Evolutionary conservation across 2,113 vertebrate species (phyloP), one percentile per base, ranked within the genome.

Genomic region (Nibea coibor): DNA sequence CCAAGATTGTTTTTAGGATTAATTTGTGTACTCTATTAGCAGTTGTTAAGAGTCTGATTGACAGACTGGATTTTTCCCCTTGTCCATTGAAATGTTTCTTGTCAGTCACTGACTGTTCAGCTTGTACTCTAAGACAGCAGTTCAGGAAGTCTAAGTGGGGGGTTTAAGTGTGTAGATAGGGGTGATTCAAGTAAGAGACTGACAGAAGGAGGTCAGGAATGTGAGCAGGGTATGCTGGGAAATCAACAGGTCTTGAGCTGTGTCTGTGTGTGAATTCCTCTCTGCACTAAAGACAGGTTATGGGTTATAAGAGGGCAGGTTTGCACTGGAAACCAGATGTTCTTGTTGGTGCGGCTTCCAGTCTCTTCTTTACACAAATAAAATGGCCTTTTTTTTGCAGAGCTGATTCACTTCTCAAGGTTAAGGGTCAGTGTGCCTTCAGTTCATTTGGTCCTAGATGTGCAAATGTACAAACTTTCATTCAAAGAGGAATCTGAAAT

Each of bases 151-250:
- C 14, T 48, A 20, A 51, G 47, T 26, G 6, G 50, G 45, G 51
- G 78, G 8, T 48, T 73, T 57, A 35, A 75, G 75, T 63, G 68
- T 72, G 76, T 71, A n/a, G 76, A 82, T 67, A 66, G 73, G 72
- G 75, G 53, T 75, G 85, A 91, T 78, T 90, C 77, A 79, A 91
- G 81, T 69, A 26, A 87, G 68, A 88, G 88, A 89, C 67, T 93
- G 92, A 94, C 92, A 91, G 87, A 93, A 93, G 86, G 92, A 94
- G 92, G 93, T 92, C 93, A 94, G 90, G 92, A 94, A 94, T 94
- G 93, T 68, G 82, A 91, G 90, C 81, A 22, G 77, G 50, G 93
- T 84, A 93, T 91, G 89, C 88, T 92, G 90, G 88, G 89, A 91
- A 87, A 85, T 88, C 87, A 89, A 87, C 87, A 93, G 90, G 89